A percentile compares a stretch with the other conserved stretches of the same genome.
phyloP scores from a whole-genome alignment of 1,140 invertebrate species.

The Bombus waltoni region DNA sequence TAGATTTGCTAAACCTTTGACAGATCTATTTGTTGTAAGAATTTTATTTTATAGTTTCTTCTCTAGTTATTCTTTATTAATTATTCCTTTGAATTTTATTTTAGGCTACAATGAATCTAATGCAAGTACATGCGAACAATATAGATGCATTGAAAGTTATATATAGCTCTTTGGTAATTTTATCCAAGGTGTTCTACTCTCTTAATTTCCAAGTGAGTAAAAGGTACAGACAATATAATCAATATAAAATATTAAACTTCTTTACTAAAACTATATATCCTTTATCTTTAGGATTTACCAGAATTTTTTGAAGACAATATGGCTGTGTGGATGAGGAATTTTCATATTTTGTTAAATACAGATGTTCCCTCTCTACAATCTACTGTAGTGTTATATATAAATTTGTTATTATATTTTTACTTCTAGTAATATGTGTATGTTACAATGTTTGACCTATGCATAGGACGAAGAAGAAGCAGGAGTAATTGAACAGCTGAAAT shows the following conservation, averaged over 20 bases:
- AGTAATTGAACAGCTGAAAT: slow-evolving; percentile 94
- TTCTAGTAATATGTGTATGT: slow-evolving; percentile 3
- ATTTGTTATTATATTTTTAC: slow-evolving; percentile 34
- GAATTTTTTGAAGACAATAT: slow-evolving; percentile 99
- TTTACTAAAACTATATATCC: background rate
- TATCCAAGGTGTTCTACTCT: slow-evolving; percentile 98
- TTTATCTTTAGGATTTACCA: slow-evolving; percentile 90
- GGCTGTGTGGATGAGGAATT: slow-evolving; percentile 95
- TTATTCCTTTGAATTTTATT: slow-evolving; percentile 71
- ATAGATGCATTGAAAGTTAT: slow-evolving; percentile 92
- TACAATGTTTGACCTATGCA: slow-evolving; percentile 66
- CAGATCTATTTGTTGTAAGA: slow-evolving; percentile 93
- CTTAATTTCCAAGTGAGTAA: slow-evolving; percentile 93
- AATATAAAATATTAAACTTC: background rate
- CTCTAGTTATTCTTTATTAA: slow-evolving; percentile 9
- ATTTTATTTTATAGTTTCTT: slow-evolving; percentile 36
- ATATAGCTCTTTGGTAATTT: slow-evolving; percentile 93
- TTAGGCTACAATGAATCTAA: slow-evolving; percentile 93
- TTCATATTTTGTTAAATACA: slow-evolving; percentile 90
- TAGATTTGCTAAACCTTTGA: slow-evolving; percentile 96
- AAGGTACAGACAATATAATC: background rate
- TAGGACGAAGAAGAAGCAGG: slow-evolving; percentile 95
- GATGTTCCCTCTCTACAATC: slow-evolving; percentile 90
- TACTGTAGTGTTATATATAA: slow-evolving; percentile 79
- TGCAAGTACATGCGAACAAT: slow-evolving; percentile 90